Base-by-base conservation (phyloP, 1,140 invertebrate species). In the Pogonomyrmex californicus region DNA sequence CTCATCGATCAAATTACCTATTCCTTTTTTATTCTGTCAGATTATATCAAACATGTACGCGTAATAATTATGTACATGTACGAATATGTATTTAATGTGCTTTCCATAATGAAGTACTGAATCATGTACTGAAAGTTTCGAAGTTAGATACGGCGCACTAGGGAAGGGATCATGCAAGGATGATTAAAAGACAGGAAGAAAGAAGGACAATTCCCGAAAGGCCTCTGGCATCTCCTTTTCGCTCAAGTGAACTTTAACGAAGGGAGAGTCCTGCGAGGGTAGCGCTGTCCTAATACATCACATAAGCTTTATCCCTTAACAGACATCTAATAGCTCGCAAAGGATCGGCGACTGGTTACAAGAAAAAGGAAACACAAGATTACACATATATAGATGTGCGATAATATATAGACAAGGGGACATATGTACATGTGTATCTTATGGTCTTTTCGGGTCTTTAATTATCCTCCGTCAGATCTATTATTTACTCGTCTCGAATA, bases 251-350 rank as follows among this genome's bases (percentile, higher is more conserved):
- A 62, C 56, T 73, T 87, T 87, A 87, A 87, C 70, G 86, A 79
- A 88, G 62, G 54, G 70, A 79, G 51, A 58, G 30, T 86, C 76
- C 70, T 66, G 12, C 4, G 76, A 63, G 71, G 87, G 77, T 88
- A 85, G 88, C 62, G 68, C n/a, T 41, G 30, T 30, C 14, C 75
- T 86, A 77, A 86, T 77, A 86, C 76, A 60, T 87, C 78, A 75
- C 79, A 86, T 79, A 85, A 87, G 85, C 85, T 77, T 91, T 87
- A 91, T 89, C 86, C 86, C 87, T 81, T 89, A 90, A 90, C 87
- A 62, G 81, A 85, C 75, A 49, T 86, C 62, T 89, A 76, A 87
- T 85, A 63, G 79, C 75, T 88, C 47, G 44, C 58, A 47, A 38
- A 81, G 10, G 47, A 54, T 79, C n/a, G 77, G 2, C 23, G 23